Base-by-base conservation (phyloP, 35 echinoderm and acorn worm genomes). In the Holothuria glaberrima region DNA sequence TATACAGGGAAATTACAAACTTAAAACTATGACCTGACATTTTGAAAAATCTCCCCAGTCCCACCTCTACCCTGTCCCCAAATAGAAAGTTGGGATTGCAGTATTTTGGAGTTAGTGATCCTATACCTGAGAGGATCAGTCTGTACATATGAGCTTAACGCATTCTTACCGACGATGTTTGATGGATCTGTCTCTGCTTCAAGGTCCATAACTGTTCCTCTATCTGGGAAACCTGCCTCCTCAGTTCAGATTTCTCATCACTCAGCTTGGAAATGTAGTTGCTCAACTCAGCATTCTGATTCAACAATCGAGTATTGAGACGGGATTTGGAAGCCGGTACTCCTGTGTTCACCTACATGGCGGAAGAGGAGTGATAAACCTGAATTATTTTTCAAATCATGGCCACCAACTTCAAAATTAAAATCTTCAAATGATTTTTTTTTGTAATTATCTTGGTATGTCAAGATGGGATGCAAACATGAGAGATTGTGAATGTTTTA, bases 201-300 rank as follows among this genome's bases (percentile, higher is more conserved):
- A 86, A 61, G 18, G 89, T 89, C 97, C 97, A 99, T 0, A 95
- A 48, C 29, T 99, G 88, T 73, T 99, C 93, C 86, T 99, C 97
- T 61, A 99, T 70, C 63, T 95, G 92, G 26, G 91, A 78, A 19
- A 99, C 21, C 31, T 89, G 82, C 24, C 41, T 73, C 77, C 93
- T 87, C 54, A 99, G 64, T 52, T 93, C 93, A 7, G 93, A 90
- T 63, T 99, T 99, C 71, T 99, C 97, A 27, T 92, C 88, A 74
- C 97, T 95, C 35, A 99, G 89, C 50, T 88, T 92, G 5, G 97
- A 93, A 16, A 94, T 93, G 71, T 92, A 93, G 70, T 83, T 91
- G 25, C 90, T 95, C 63, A 99, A 73, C 50, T 99, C 94, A 0
- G 97, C 94, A 50, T 99, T 99, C 89, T 99, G 97, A 30, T 93